These are phyloP conservation scores for Drosophila peninsularis DNA, from an alignment of 2,888 invertebrate genomes.

Conservation along the genomic window DNA sequence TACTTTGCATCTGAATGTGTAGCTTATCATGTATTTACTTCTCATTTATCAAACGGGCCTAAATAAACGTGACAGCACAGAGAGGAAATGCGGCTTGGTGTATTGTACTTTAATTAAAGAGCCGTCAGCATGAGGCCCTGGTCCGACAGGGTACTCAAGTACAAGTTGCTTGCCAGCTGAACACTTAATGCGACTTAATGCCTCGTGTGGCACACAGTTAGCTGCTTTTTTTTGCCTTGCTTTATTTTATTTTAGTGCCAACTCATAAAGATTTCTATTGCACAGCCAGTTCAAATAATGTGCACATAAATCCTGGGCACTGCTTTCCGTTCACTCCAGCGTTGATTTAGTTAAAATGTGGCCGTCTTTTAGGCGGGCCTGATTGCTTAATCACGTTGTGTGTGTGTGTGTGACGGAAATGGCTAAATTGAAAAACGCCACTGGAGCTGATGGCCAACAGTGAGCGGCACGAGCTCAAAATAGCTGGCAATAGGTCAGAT, in stretches of 20 bases:
- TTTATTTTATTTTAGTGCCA: slow-evolving; percentile 48
- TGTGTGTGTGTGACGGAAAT: slow-evolving; percentile 55
- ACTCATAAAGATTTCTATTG: slow-evolving; percentile 62
- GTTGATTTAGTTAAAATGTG: slow-evolving; percentile 59
- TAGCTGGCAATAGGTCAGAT: slow-evolving; percentile 44
- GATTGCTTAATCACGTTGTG: slow-evolving; percentile 78
- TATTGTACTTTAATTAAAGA: slow-evolving; percentile 14
- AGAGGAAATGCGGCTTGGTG: slow-evolving; percentile 17
- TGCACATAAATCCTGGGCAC: slow-evolving; percentile 60
- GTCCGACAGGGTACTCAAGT: slow-evolving; percentile 17
- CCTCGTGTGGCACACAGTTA: slow-evolving; percentile 33
- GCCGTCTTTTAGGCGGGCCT: slow-evolving; percentile 57
- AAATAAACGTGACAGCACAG: not conserved
- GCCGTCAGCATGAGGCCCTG: slow-evolving; percentile 4
- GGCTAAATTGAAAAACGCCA: slow-evolving; percentile 76
- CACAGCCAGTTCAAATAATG: slow-evolving; percentile 55
- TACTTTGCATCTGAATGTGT: not conserved
- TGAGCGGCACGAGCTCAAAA: slow-evolving; percentile 13
- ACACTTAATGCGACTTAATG: slow-evolving; percentile 57
- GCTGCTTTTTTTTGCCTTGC: slow-evolving; percentile 2
- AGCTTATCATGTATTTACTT: not conserved
- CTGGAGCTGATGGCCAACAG: slow-evolving; percentile 54
- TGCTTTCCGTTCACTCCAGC: slow-evolving; percentile 17
- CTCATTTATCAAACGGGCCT: not conserved
- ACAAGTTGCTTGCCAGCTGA: slow-evolving; percentile 24